phyloP scores from a whole-genome alignment of 2,888 invertebrate genomes.

The Steinernema hermaphroditum region DNA sequence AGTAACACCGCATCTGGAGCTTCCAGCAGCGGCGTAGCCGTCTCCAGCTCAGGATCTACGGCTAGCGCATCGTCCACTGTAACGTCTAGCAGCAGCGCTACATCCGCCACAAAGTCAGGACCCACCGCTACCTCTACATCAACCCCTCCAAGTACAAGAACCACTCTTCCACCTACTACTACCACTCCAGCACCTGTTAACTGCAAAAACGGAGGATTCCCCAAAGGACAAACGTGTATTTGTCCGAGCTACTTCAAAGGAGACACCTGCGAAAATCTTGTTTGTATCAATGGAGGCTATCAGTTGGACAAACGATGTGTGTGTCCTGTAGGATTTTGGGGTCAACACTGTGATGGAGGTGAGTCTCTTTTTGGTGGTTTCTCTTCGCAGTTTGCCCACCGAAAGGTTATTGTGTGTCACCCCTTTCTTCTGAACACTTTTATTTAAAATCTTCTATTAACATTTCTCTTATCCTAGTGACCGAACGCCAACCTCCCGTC shows the following conservation, averaged over 20 bases:
- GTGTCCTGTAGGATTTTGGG: neutral
- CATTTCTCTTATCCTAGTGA: neutral
- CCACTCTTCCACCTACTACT: neutral
- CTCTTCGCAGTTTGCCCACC: neutral
- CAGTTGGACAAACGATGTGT: neutral
- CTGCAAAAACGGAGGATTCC: neutral
- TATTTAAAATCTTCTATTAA: neutral
- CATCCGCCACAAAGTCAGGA: neutral
- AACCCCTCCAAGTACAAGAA: neutral
- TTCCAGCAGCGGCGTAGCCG: too few species aligned
- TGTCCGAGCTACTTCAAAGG: slow-evolving; percentile 15
- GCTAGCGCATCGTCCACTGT: neutral
- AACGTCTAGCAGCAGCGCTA: neutral
- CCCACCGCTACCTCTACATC: neutral
- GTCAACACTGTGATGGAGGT: neutral
- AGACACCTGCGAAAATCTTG: neutral
- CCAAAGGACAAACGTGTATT: neutral
- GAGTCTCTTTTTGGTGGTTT: neutral
- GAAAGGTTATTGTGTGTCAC: neutral
- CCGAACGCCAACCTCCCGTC: neutral
- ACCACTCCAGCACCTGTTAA: neutral
- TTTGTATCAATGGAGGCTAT: slow-evolving; percentile 10
- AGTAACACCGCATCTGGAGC: too few species aligned
- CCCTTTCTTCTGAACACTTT: neutral
- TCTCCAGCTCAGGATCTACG: neutral